These are phyloP conservation scores for Empidonax traillii DNA, from an alignment of 2,113 vertebrate genomes.

Conservation along the genomic window DNA sequence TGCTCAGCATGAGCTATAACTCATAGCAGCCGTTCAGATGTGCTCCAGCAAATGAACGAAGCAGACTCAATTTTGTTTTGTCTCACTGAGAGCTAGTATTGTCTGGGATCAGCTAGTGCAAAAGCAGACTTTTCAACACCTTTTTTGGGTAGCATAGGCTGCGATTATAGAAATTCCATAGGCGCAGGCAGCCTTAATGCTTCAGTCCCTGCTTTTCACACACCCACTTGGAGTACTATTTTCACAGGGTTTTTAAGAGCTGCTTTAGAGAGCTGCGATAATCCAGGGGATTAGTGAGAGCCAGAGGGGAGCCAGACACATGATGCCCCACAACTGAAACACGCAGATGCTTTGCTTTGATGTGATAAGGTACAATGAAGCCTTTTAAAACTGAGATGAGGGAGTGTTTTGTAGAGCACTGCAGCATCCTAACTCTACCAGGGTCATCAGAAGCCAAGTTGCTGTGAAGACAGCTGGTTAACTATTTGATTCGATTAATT, in stretches of 20 bases:
- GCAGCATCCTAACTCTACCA: background rate
- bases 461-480: background rate
- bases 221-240: constrained; percentile 61
- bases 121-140: constrained; percentile 34
- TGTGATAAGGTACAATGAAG: constrained; percentile 50
- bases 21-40: background rate
- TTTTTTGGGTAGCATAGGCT: background rate
- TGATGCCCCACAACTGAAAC: constrained; percentile 62
- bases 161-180: constrained; percentile 18
- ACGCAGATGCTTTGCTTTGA: constrained; percentile 66
- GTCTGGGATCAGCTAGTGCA: background rate
- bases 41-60: background rate
- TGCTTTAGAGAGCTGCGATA: constrained; percentile 57
- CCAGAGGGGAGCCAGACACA: constrained; percentile 68
- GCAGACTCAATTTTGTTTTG: background rate
- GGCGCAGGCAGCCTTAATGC: background rate
- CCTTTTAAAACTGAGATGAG: constrained; percentile 37
- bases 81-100: background rate
- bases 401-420: background rate
- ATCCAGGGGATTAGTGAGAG: constrained; percentile 59
- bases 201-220: constrained; percentile 40
- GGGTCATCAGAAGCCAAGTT: background rate
- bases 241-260: constrained; percentile 65
- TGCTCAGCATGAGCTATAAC: background rate
- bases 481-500: background rate